A percentile compares a stretch with the other conserved stretches of the same genome.
phyloP scores from a whole-genome alignment of 2,888 invertebrate genomes.

The Entomobrya proxima region DNA sequence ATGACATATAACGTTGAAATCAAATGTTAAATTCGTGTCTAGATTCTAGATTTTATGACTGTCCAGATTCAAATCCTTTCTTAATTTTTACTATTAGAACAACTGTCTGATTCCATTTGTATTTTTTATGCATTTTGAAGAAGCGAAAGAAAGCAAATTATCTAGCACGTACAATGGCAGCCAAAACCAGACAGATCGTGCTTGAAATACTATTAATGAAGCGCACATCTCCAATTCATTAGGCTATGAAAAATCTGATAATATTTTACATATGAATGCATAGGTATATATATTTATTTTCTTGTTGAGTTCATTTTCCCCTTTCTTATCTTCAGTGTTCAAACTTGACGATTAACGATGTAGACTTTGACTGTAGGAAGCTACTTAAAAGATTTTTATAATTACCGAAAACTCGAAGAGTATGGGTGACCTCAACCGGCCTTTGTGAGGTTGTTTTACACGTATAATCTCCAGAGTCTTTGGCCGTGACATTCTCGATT shows the following conservation, averaged over 20 bases:
- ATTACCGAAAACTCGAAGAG: constrained; percentile 67
- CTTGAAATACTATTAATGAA: too few relatives aligned
- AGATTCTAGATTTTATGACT: background rate
- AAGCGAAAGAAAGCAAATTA: background rate
- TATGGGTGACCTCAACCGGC: constrained; percentile 50
- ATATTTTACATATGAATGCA: too few relatives aligned
- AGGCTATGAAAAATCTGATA: too few relatives aligned
- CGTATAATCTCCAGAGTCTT: constrained; percentile 65
- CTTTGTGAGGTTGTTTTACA: constrained; percentile 37
- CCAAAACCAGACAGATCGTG: background rate
- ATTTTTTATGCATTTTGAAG: background rate
- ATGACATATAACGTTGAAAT: too few relatives aligned
- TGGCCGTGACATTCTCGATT: constrained; percentile 57
- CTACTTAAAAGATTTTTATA: background rate
- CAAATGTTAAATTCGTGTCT: background rate
- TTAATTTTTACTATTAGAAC: background rate
- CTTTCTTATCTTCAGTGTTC: too few relatives aligned
- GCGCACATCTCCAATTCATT: too few relatives aligned
- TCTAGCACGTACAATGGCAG: too few relatives aligned
- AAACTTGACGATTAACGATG: too few relatives aligned
- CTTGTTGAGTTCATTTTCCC: too few relatives aligned
- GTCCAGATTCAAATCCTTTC: background rate
- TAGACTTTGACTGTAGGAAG: too few relatives aligned
- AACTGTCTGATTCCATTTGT: background rate
- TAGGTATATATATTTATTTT: too few relatives aligned